These are phyloP conservation scores for Hypomecis punctinalis DNA, from an alignment of 2,888 invertebrate genomes.

Conservation along the genomic window DNA sequence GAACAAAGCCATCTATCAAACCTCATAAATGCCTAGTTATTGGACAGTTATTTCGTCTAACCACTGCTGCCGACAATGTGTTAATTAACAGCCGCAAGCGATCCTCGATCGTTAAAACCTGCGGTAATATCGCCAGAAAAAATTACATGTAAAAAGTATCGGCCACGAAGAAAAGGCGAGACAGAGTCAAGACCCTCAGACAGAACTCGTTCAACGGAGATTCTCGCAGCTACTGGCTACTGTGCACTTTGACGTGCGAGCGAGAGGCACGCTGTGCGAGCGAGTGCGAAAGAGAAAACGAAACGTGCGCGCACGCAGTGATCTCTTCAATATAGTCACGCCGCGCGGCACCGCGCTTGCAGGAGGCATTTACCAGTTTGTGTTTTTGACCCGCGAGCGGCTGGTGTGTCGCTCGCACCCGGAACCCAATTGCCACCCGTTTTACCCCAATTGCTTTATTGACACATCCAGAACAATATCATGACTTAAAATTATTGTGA, in stretches of 20 bases:
- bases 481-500: slow-evolving; percentile 71
- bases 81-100: slow-evolving; percentile 72
- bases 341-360: slow-evolving; percentile 53
- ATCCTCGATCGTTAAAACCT: slow-evolving; percentile 69
- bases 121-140: slow-evolving; percentile 73
- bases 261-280: slow-evolving; percentile 27
- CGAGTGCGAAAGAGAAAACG: slow-evolving; percentile 24
- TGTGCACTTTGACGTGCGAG: slow-evolving; percentile 66
- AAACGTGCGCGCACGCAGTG: slow-evolving; percentile 70
- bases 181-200: slow-evolving; percentile 73
- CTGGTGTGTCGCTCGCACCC: slow-evolving; percentile 73
- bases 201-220: slow-evolving; percentile 78
- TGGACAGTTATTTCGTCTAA: slow-evolving; percentile 50
- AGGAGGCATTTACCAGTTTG: slow-evolving; percentile 77
- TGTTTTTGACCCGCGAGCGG: slow-evolving; percentile 75
- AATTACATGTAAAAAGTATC: slow-evolving; percentile 73
- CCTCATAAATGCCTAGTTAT: slow-evolving; percentile 36
- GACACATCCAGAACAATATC: slow-evolving; percentile 67
- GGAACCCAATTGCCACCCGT: slow-evolving; percentile 70
- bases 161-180: slow-evolving; percentile 73
- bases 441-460: slow-evolving; percentile 68
- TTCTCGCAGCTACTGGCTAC: slow-evolving; percentile 76
- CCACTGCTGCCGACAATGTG: slow-evolving; percentile 62
- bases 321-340: slow-evolving; percentile 68
- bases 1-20: slow-evolving; percentile 37